Evolutionary conservation across 1,140 invertebrate species (phyloP), one percentile per base, ranked within the genome.

Genomic region (Propsilocerus akamusi): DNA sequence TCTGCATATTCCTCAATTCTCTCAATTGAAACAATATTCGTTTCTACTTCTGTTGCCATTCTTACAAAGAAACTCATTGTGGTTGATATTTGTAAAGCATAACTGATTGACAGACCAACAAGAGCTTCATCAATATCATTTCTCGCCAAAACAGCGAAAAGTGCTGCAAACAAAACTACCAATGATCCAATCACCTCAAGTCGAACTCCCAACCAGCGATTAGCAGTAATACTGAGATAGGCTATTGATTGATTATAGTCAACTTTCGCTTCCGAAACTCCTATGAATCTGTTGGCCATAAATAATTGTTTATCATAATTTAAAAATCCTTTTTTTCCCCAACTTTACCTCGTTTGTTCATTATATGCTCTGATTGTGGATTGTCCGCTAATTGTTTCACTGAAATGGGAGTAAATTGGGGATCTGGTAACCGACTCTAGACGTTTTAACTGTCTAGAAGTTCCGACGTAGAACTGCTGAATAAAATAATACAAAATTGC

Each of bases 41-140:
- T 86, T 65, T 92, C 88, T 11, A 92, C 73, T 53, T 89, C 86
- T n/a, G 82, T 81, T 2, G 82, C 83, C 83, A 89, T 88, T 47
- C 86, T 66, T 2, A 92, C 86, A 51, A 89, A 65, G 83, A 82
- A 87, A 63, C 88, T 90, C 8, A 90, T 63, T 2, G 80, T 82
- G 70, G 83, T 78, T 1, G 86, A 63, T 60, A 82, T 77, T 69
- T 81, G 78, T 48, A 87, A 62, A n/a, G 85, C 78, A 61, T 86
- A 87, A 55, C 76, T 82, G 52, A 88, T 68, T 2, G 81, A 83
- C 30, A 88, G 64, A 46, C 84, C 84, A 54, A 86, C 81, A 34
- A 79, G 59, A 49, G 81, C 82, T 17, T 81, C 59, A 54, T 64
- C 72, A 55, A 77, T 66, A 23, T 59, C 67, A 51, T 78, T 70